Conservation (phyloP, 2,113 vertebrate species). For the Leuciscus idus region DNA sequence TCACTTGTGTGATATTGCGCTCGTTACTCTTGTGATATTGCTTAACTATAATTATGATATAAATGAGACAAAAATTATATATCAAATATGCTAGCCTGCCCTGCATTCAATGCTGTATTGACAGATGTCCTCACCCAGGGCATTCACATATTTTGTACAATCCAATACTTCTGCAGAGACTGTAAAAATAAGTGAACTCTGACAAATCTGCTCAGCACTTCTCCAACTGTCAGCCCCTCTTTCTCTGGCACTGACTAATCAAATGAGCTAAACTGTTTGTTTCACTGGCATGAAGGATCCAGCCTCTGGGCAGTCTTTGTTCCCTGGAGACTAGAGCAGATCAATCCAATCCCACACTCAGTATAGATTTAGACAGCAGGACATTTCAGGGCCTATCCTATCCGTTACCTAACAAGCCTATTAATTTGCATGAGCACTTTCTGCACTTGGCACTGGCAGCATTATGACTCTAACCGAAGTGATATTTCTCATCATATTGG, state of each 20-base stretch:
- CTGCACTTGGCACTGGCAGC: not conserved
- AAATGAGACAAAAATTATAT: too few relatives aligned
- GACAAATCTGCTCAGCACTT: constrained; percentile 34
- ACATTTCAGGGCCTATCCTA: constrained; percentile 41
- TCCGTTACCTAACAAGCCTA: constrained; percentile 26
- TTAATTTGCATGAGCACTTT: constrained; percentile 49
- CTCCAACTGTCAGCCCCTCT: constrained; percentile 10
- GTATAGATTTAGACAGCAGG: constrained; percentile 27
- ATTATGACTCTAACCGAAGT: constrained; percentile 23
- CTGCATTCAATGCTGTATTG: not conserved
- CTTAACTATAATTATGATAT: too few relatives aligned
- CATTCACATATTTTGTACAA: not conserved
- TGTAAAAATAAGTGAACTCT: constrained; percentile 21
- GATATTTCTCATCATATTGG: constrained; percentile 8
- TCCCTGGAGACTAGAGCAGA: constrained; percentile 12
- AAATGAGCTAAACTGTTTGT: constrained; percentile 42
- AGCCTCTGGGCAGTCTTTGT: constrained; percentile 23
- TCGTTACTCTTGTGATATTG: too few relatives aligned
- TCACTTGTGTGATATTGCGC: too few relatives aligned
- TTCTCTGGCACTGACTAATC: constrained; percentile 13
- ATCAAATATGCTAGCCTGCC: not conserved
- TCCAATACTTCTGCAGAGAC: not conserved
- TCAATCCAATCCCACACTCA: constrained; percentile 32
- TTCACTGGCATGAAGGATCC: constrained; percentile 16
- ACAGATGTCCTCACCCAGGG: not conserved